phyloP scores from a whole-genome alignment of 2,888 invertebrate species.

The Agrochola macilenta region DNA sequence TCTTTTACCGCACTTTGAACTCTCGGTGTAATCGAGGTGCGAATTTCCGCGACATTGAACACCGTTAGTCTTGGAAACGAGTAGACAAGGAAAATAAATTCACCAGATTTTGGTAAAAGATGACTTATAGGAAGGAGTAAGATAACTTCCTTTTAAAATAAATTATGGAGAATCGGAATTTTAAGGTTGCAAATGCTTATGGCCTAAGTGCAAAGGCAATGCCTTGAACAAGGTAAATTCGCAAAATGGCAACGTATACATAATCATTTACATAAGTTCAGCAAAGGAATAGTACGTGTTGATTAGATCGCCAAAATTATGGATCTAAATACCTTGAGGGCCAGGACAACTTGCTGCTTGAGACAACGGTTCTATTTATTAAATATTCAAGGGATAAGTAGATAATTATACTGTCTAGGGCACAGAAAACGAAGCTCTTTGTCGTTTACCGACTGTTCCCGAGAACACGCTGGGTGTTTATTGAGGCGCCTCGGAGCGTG shows the following conservation, averaged over 20 bases:
- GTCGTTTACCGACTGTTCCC: slow-evolving; percentile 9
- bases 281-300: background rate
- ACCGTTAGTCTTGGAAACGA: slow-evolving; percentile 20
- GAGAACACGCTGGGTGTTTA: slow-evolving; percentile 34
- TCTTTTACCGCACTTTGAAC: slow-evolving; percentile 60
- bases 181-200: background rate
- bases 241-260: too few species aligned
- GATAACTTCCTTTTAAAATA: background rate
- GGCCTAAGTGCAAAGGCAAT: background rate
- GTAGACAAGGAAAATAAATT: background rate
- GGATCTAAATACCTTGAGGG: background rate
- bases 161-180: background rate
- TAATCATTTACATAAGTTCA: background rate
- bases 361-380: background rate
- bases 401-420: slow-evolving; percentile 1
- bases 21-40: slow-evolving; percentile 29
- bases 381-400: slow-evolving; percentile 9
- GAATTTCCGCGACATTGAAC: slow-evolving; percentile 38
- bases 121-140: background rate
- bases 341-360: background rate
- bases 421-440: slow-evolving; percentile 9
- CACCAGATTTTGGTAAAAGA: background rate
- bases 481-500: slow-evolving; percentile 47
- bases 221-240: background rate
- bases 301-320: background rate